A percentile compares a stretch with the other conserved stretches of the same genome.
Conservation (phyloP, 2,113 vertebrate genomes). For the Salminus brasiliensis region DNA sequence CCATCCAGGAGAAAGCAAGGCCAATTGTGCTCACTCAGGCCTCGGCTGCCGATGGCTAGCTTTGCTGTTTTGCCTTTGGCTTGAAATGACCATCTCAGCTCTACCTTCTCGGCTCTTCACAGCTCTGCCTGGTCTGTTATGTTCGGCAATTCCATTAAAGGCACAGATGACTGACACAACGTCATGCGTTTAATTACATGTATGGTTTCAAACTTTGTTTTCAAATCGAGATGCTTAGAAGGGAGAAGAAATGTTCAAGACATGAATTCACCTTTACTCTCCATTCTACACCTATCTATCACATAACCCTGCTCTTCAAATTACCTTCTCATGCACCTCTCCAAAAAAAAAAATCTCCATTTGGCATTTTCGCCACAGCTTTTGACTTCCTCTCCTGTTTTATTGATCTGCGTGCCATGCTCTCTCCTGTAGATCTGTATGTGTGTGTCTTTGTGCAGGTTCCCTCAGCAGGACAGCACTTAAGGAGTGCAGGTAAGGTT, state of each 20-base stretch:
- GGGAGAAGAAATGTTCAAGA: neutral
- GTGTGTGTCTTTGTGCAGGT: neutral
- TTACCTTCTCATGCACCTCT: neutral
- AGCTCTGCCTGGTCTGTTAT: too few relatives aligned
- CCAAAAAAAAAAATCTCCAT: neutral
- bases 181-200: too few relatives aligned
- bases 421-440: neutral
- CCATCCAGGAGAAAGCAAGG: too few relatives aligned
- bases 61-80: too few relatives aligned
- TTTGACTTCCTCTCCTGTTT: neutral
- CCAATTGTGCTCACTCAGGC: too few relatives aligned
- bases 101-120: too few relatives aligned
- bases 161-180: too few relatives aligned
- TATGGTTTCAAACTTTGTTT: neutral
- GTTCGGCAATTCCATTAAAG: too few relatives aligned
- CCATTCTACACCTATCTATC: neutral
- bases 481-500: neutral
- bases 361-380: neutral
- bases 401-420: conserved; percentile 28
- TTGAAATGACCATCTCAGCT: too few relatives aligned
- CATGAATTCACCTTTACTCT: neutral
- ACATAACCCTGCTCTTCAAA: neutral
- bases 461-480: neutral
- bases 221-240: neutral
- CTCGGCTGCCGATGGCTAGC: neutral